Evolutionary conservation across 2,888 invertebrate species (phyloP).

Genomic region (Phymatocera aterrima): DNA sequence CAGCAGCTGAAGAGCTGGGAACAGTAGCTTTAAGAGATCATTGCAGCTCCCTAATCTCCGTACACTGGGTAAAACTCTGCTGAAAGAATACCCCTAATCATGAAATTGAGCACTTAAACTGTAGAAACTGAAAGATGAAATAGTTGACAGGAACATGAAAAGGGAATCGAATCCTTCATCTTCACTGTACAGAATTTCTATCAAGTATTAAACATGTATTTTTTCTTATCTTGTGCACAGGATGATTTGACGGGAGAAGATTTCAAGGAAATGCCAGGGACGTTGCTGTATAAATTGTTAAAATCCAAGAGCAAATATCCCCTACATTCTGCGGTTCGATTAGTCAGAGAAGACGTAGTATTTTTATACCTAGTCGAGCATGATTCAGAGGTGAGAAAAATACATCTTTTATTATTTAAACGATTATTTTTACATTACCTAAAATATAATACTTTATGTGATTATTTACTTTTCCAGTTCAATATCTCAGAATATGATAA

Average conservation of each 20-base stretch:
- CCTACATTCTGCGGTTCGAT: constrained; percentile 91
- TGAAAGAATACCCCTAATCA: not conserved
- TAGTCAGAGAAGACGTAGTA: constrained; percentile 94
- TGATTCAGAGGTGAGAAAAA: constrained; percentile 86
- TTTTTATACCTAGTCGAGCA: constrained; percentile 95
- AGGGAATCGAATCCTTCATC: too few species aligned
- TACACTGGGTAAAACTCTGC: constrained; percentile 88
- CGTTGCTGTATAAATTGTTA: constrained; percentile 92
- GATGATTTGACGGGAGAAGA: constrained; percentile 85
- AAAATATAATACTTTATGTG: not conserved
- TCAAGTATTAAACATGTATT: too few species aligned
- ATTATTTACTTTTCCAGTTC: not conserved
- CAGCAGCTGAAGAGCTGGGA: constrained; percentile 94
- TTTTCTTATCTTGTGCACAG: constrained; percentile 71
- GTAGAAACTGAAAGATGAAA: not conserved
- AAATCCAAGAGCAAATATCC: constrained; percentile 93
- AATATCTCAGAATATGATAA: not conserved
- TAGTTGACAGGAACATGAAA: too few species aligned
- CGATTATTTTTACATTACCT: too few species aligned
- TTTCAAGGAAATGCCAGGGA: constrained; percentile 95
- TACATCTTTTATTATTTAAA: too few species aligned
- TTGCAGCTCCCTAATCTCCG: constrained; percentile 93
- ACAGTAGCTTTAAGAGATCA: constrained; percentile 89
- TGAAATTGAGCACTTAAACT: not conserved
- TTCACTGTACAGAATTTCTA: too few species aligned